Conservation (phyloP, 2,113 vertebrate genomes). For the Verasper variegatus region DNA sequence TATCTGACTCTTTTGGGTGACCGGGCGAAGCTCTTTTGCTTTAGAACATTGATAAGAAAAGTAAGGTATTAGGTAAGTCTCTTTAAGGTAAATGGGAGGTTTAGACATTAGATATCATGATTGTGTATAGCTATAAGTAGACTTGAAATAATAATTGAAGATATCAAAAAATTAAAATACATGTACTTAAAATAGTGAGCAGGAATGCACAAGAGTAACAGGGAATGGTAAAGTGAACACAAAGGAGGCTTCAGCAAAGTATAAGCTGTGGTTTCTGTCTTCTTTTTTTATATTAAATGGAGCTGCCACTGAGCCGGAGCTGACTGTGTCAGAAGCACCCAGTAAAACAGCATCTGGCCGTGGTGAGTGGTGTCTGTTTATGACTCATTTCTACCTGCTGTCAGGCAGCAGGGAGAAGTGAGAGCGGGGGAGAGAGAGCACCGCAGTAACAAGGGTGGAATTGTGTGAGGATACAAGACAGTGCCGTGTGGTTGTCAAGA, state of each 20-base stretch:
- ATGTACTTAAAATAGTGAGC: too few species aligned
- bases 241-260: slow-evolving; percentile 46
- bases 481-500: slow-evolving; percentile 74
- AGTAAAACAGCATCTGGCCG: slow-evolving; percentile 73
- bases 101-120: too few species aligned
- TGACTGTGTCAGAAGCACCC: slow-evolving; percentile 72
- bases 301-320: slow-evolving; percentile 53
- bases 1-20: too few species aligned
- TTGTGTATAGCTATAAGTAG: too few species aligned
- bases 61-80: too few species aligned
- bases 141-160: too few species aligned
- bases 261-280: slow-evolving; percentile 14
- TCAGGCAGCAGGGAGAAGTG: slow-evolving; percentile 61
- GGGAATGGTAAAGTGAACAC: slow-evolving; percentile 24
- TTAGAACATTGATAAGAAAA: too few species aligned
- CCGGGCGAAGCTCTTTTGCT: too few species aligned
- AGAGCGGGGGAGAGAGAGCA: slow-evolving; percentile 46
- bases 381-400: slow-evolving; percentile 82
- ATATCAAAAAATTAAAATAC: too few species aligned
- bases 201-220: not conserved
- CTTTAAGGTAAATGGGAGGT: too few species aligned
- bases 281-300: slow-evolving; percentile 41
- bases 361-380: slow-evolving; percentile 73
- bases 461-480: slow-evolving; percentile 73
- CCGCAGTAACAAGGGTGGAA: slow-evolving; percentile 74